A percentile compares a stretch with the other conserved stretches of the same genome.
These are phyloP conservation scores for Hippocampus abdominalis DNA, from an alignment of 2,113 vertebrate genomes.

Conservation along the genomic window DNA sequence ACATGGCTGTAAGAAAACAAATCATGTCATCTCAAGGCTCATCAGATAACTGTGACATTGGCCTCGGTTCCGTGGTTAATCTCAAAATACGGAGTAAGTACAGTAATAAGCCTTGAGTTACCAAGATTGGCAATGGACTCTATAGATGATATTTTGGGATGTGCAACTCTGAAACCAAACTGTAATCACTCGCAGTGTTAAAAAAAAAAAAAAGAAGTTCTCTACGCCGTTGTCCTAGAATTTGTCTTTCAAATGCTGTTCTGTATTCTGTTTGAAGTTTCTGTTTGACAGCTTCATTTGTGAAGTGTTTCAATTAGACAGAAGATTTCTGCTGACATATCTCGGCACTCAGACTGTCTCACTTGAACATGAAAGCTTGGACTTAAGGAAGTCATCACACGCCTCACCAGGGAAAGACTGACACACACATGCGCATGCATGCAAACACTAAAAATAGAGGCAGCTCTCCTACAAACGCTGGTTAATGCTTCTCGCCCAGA, in stretches of 20 bases:
- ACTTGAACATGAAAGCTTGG: slow-evolving; percentile 66
- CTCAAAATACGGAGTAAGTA: slow-evolving; percentile 10
- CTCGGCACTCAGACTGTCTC: slow-evolving; percentile 65
- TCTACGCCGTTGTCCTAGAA: slow-evolving; percentile 56
- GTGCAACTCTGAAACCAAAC: slow-evolving; percentile 30
- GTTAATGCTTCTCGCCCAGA: slow-evolving; percentile 70
- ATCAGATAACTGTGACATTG: not conserved
- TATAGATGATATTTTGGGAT: slow-evolving; percentile 33
- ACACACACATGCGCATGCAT: slow-evolving; percentile 21
- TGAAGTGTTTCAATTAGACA: slow-evolving; percentile 72
- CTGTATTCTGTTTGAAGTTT: slow-evolving; percentile 64
- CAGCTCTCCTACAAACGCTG: slow-evolving; percentile 65
- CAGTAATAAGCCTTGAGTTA: not conserved
- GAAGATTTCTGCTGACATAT: slow-evolving; percentile 69
- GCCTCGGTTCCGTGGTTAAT: slow-evolving; percentile 6
- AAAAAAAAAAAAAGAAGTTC: slow-evolving; percentile 18
- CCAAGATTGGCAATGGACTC: slow-evolving; percentile 9
- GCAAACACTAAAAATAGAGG: slow-evolving; percentile 71
- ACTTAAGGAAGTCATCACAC: slow-evolving; percentile 76
- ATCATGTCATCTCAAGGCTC: slow-evolving; percentile 17
- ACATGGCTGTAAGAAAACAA: slow-evolving; percentile 5
- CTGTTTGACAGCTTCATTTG: slow-evolving; percentile 65
- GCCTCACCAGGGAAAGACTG: slow-evolving; percentile 56
- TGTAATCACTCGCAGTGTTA: slow-evolving; percentile 49
- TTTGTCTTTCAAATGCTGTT: slow-evolving; percentile 48